Evolutionary conservation across 2,888 invertebrate species (phyloP), one percentile per base, ranked within the genome.

Genomic region (Spodoptera exigua): DNA sequence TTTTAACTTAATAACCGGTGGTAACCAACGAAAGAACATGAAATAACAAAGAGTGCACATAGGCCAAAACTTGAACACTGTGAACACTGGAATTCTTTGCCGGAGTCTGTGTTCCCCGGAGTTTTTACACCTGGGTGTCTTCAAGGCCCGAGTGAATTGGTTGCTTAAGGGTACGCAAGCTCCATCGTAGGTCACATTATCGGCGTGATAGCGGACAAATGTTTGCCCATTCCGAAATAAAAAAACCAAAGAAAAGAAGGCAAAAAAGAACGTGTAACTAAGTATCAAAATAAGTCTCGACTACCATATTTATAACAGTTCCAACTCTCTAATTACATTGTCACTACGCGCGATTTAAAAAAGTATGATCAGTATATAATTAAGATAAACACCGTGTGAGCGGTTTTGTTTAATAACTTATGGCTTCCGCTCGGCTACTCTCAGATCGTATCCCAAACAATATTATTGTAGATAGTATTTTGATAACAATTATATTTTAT

Each of bases 351-450:
- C 52, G 34, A 65, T 65, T 53, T 54, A 67, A 68, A 68, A 70
- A 75, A 70, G 37, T 67, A 57, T 68, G 72, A 75, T 76, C 70
- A 73, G 63, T 73, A 62, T 76, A 59, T 67, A 70, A 75, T 75
- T 75, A 68, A 67, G 56, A 76, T 57, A 74, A 72, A 71, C 47
- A 37, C 70, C 65, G 61, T 65, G 70, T 36, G 69, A 69, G 55
- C 47, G 51, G 62, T 36, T 69, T 76, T 75, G 68, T 52, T 27
- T 16, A 58, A 61, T 70, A 70, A 76, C 45, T 67, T 75, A 75
- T 76, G 34, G 61, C 76, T 75, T 75, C 75, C 75, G 75, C 56
- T 75, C 37, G 2, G 35, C 60, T 39, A 14, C 17, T 51, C 48
- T 17, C 39, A 63, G 73, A 75, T 73, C 44, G 46, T 69, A 74